Conservation (phyloP, 92 coral and sea anemone genomes). For the Epizoanthus ramosus region DNA sequence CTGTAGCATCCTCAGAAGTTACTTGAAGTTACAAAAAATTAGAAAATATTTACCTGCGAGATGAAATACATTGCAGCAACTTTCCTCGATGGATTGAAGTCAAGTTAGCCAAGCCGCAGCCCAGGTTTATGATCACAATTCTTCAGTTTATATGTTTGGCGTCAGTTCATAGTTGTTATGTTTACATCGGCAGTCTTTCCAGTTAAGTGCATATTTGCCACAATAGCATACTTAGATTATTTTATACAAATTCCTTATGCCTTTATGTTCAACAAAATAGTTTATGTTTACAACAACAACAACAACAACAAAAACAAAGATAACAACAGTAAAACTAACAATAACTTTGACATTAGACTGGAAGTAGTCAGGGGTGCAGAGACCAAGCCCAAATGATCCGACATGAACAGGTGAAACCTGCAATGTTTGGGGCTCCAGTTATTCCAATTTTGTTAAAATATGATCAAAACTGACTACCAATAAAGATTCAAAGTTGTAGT, state of each 20-base stretch:
- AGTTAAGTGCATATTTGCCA: not conserved
- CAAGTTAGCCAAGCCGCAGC: slow-evolving; percentile 15
- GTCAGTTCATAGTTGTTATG: slow-evolving; percentile 9
- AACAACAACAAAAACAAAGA: not conserved
- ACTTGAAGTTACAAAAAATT: not conserved
- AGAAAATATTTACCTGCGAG: slow-evolving; percentile 31
- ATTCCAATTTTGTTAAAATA: too few relatives aligned
- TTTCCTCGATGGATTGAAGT: slow-evolving; percentile 30
- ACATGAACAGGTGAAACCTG: too few relatives aligned
- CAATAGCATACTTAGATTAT: not conserved
- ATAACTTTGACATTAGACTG: not conserved
- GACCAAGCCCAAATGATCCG: too few relatives aligned
- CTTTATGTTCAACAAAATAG: not conserved
- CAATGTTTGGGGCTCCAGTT: too few relatives aligned
- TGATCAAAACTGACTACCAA: too few relatives aligned
- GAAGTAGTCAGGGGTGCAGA: too few relatives aligned
- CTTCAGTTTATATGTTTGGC: slow-evolving; percentile 22
- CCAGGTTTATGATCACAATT: slow-evolving; percentile 22
- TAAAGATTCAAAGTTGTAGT: too few relatives aligned
- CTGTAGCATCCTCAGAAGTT: slow-evolving; percentile 35
- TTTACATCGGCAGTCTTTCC: not conserved
- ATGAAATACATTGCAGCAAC: slow-evolving; percentile 25
- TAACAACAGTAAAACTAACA: not conserved
- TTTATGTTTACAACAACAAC: not conserved
- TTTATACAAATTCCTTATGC: slow-evolving; percentile 3